Evolutionary conservation across 2,113 vertebrate species (phyloP), one percentile per base, ranked within the genome.

Genomic region (Thermophis baileyi): DNA sequence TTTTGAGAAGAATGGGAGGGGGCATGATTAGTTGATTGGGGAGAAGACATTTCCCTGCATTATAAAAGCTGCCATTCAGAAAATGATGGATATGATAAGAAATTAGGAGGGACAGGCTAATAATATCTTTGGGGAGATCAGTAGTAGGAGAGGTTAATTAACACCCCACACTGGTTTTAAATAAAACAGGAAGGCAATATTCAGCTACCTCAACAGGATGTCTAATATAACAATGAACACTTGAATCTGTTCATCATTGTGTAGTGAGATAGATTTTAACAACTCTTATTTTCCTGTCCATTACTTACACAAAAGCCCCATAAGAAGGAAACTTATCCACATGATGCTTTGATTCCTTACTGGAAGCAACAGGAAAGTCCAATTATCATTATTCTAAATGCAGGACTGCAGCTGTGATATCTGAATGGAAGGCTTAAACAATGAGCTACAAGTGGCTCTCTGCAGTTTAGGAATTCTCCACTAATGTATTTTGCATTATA

Each of bases 71-170:
- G 69, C 90, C 92, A 94, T 3, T 94, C 47, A 94, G 90, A 44
- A 92, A 44, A 55, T 94, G 93, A 93, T 90, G 91, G 92, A 94
- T 95, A 89, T 20, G 16, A 51, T 93, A 88, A 44, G 87, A 95
- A 55, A 95, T 92, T 90, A 85, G 91, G 90, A 92, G 5, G 87
- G 94, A 27, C 89, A 92, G 63, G 57, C 40, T 90, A 14, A 18
- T 88, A 69, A 54, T 93, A 69, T 81, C 81, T 74, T 24, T 87
- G 1, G 5, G 69, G 47, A 90, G 12, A 92, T 93, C 57, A 92
- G 0, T 50, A 10, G 91, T 35, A n/a, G 50, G 30, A 95, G 86
- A 96, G 89, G 89, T 94, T 95, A 95, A 92, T 96, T 94, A 93
- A 92, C 57, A 60, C 89, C 16, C 87, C 74, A 49, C 86, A 74